Base-by-base conservation (phyloP, 2,888 invertebrate species). In the Scaptomyza tumidula region DNA sequence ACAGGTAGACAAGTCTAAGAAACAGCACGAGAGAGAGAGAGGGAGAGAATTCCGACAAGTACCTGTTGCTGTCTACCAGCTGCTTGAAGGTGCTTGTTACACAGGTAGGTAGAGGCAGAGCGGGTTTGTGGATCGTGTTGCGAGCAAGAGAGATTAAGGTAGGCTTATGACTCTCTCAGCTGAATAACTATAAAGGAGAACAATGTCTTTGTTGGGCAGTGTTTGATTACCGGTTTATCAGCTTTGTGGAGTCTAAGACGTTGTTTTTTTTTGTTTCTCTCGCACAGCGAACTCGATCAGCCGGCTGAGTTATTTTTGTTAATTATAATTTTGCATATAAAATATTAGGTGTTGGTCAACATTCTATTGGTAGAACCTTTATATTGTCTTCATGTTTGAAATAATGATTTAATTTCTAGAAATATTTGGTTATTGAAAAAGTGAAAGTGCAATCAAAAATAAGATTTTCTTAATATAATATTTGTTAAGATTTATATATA, bases 21-120 rank as follows among this genome's bases (percentile, higher is more conserved):
- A 11, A n/a, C 10, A 19, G 13, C 13, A 9, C 16, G 16, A 48
- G 29, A 31, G 31, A 31, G 13, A 11, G 13, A 7, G 13, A 13
- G 39, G 16, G 13, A 16, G 50, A 27, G 55, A 60, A 37, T 10
- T 29, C 16, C 50, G 37, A 19, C 43, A 62, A 52, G 50, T 72
- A 80, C 80, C 78, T 84, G 81, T 68, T 78, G 75, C 64, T 56
- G 61, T 56, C 73, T 57, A 57, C 62, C 78, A 80, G 62, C 67
- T 65, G 62, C 67, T 67, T 59, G 45, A 57, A 62, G 66, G 45
- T 71, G 62, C 13, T 14, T 14, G 31, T 16, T 41, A 9, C 61
- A 62, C 67, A 80, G 50, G n/a, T 48, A 72, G 62, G 61, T 29
- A 24, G 54, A 31, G 49, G 43, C 3, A 41, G 50, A 13, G 35